These are phyloP conservation scores for Amphiura filiformis DNA, from an alignment of 35 echinoderm and acorn worm genomes.

Conservation along the genomic window DNA sequence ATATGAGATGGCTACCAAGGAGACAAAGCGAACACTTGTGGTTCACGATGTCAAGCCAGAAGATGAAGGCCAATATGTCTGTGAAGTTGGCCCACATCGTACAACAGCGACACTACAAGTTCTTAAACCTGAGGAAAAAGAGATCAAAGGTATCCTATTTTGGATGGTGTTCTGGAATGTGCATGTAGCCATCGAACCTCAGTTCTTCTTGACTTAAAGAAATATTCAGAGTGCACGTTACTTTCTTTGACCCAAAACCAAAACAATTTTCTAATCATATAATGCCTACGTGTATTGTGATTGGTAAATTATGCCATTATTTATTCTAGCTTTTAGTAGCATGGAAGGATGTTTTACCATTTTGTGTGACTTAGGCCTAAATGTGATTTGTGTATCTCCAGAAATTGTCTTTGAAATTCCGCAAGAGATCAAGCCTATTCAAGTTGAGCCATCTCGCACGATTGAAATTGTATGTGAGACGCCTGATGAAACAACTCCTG, in stretches of 20 bases:
- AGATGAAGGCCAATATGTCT: constrained; percentile 50
- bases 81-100: constrained; percentile 8
- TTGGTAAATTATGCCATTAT: no score
- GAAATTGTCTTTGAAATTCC: background rate
- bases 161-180: no score
- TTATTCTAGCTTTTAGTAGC: no score
- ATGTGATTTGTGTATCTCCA: background rate
- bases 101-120: background rate
- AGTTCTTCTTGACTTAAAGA: no score
- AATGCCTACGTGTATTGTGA: no score
- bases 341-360: no score
- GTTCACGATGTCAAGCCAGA: constrained; percentile 42
- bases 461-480: constrained; percentile 36
- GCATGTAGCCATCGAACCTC: no score
- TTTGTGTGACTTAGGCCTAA: no score
- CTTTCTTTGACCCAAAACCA: no score
- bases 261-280: no score
- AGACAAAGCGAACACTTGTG: constrained; percentile 13
- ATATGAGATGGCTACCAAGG: constrained; percentile 25
- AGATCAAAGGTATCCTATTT: no score
- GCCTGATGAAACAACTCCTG: constrained; percentile 37
- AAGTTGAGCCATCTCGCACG: background rate
- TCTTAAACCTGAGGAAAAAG: background rate
- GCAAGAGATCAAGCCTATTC: background rate
- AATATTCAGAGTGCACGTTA: no score